A percentile compares a stretch with the other conserved stretches of the same genome.
Conservation (phyloP, 2,888 invertebrate species). For the Lasioglossum oenotherae region DNA sequence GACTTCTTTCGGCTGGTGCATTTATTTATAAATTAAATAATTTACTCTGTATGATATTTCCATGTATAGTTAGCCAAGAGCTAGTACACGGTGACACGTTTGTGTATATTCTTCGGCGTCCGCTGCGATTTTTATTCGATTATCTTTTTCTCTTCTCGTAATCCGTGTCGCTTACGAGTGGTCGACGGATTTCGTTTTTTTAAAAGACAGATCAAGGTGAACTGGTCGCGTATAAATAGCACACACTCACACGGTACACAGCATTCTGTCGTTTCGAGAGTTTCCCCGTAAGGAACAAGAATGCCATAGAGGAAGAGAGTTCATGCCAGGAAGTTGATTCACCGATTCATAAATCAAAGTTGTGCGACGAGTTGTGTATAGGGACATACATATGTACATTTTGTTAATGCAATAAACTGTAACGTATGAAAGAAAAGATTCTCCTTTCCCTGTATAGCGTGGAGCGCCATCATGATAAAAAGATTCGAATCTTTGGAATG, state of each 20-base stretch:
- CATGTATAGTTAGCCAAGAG: constrained; percentile 28
- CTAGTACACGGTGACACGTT: constrained; percentile 14
- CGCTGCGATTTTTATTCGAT: constrained; percentile 27
- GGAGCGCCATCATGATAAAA: background rate
- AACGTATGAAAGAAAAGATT: background rate
- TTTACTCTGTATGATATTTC: constrained; percentile 32
- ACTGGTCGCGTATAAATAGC: constrained; percentile 20
- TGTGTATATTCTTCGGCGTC: constrained; percentile 10
- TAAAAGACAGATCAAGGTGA: constrained; percentile 12
- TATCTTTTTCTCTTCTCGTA: background rate
- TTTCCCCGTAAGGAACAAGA: background rate
- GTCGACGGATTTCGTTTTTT: background rate
- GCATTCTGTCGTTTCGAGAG: constrained; percentile 17
- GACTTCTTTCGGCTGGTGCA: constrained; percentile 32
- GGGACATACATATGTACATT: constrained; percentile 44
- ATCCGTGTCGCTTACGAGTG: background rate
- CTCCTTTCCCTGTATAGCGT: background rate
- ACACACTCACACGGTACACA: background rate
- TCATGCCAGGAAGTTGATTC: constrained; percentile 15
- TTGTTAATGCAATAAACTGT: constrained; percentile 47
- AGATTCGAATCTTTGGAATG: background rate
- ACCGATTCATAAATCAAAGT: constrained; percentile 23
- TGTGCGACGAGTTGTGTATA: constrained; percentile 38
- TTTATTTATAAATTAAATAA: constrained; percentile 36
- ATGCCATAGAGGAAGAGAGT: constrained; percentile 41